Evolutionary conservation across 2,888 invertebrate species (phyloP).

Genomic region (Onchidella celtica): DNA sequence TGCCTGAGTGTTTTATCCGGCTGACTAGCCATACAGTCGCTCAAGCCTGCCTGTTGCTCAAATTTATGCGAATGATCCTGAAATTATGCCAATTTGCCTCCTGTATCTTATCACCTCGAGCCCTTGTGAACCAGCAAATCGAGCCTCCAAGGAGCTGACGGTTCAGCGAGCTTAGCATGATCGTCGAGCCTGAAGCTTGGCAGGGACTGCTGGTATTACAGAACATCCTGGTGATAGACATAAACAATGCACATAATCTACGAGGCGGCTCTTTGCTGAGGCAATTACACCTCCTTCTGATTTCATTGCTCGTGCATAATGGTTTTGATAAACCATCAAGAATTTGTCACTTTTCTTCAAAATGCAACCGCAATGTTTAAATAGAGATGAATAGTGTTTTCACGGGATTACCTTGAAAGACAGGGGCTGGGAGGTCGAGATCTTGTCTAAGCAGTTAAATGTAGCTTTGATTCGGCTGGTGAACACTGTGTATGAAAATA

Average conservation of each 20-base stretch:
- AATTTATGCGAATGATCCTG: conserved; percentile 3
- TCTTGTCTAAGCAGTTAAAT: too few species aligned
- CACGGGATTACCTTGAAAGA: too few species aligned
- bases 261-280: not conserved
- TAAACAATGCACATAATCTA: not conserved
- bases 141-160: too few species aligned
- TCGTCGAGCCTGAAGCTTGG: not conserved
- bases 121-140: too few species aligned
- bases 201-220: not conserved
- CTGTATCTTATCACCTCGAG: not conserved
- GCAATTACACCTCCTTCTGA: not conserved
- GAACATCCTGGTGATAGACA: not conserved
- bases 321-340: not conserved
- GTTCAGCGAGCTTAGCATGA: not conserved
- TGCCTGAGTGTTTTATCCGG: not conserved
- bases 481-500: too few species aligned
- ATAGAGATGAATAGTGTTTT: too few species aligned
- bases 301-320: not conserved
- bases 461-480: too few species aligned
- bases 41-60: not conserved
- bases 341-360: too few species aligned
- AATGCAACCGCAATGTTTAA: too few species aligned
- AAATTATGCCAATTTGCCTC: conserved; percentile 5
- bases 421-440: too few species aligned
- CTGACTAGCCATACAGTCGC: not conserved